Percentiles rank a stretch among this genome's conserved stretches.
Conservation (phyloP, 2,888 invertebrate genomes). For the Elaeidobius kamerunicus region DNA sequence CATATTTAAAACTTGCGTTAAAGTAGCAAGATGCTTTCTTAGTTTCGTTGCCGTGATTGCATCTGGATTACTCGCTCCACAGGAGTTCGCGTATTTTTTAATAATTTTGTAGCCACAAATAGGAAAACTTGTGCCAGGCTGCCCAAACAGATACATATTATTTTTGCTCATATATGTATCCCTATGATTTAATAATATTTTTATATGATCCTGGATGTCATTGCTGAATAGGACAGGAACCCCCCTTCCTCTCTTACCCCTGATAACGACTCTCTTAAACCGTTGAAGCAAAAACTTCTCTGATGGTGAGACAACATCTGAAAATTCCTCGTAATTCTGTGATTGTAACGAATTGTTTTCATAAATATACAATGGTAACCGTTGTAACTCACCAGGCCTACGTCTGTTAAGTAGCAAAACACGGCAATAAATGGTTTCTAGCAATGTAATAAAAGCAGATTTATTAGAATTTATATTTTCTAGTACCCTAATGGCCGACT, state of each 20-base stretch:
- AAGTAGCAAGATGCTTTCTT: slow-evolving; percentile 33
- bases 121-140: slow-evolving; percentile 14
- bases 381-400: slow-evolving; percentile 35
- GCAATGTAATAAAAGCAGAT: slow-evolving; percentile 24
- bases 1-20: slow-evolving; percentile 33
- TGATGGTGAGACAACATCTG: slow-evolving; percentile 10
- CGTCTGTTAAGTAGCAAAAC: slow-evolving; percentile 35
- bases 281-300: slow-evolving; percentile 22
- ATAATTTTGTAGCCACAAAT: slow-evolving; percentile 34
- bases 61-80: slow-evolving; percentile 32
- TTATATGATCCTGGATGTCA: slow-evolving; percentile 34
- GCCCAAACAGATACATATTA: slow-evolving; percentile 21
- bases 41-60: slow-evolving; percentile 30
- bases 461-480: slow-evolving; percentile 9
- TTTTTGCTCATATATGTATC: slow-evolving; percentile 3
- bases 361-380: slow-evolving; percentile 21
- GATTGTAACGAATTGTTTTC: background rate
- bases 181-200: slow-evolving; percentile 17
- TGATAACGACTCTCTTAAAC: slow-evolving; percentile 21
- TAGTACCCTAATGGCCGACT: slow-evolving; percentile 8
- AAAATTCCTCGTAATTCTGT: slow-evolving; percentile 25
- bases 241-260: slow-evolving; percentile 24
- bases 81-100: slow-evolving; percentile 27
- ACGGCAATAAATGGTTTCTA: slow-evolving; percentile 34
- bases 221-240: slow-evolving; percentile 35